Conservation (phyloP, 92 coral and sea anemone species). For the Actinostola sp. region DNA sequence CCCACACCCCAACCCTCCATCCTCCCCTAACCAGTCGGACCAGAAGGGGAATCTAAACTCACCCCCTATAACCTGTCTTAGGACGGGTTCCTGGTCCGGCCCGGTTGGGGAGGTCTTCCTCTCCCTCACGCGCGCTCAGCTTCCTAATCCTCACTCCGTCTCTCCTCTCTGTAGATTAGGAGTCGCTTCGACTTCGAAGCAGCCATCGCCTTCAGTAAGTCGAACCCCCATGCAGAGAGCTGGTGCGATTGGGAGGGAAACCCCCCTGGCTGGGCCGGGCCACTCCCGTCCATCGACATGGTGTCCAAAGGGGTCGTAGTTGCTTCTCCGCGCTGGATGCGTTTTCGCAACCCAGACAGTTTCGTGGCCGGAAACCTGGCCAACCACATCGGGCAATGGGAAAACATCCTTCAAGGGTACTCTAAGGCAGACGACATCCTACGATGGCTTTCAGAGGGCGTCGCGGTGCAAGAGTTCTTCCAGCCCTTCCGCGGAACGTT, state of each 20-base stretch:
- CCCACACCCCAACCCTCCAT: no score
- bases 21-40: no score
- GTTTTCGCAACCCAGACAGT: constrained; percentile 21
- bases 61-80: constrained; percentile 42
- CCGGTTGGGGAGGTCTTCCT: constrained; percentile 22
- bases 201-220: not conserved
- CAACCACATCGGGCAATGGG: not conserved
- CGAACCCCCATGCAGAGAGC: not conserved
- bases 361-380: constrained; percentile 43
- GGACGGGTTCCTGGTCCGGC: constrained; percentile 54
- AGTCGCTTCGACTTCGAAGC: not conserved
- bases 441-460: not conserved
- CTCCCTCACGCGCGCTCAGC: not conserved
- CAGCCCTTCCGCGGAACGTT: not conserved
- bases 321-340: constrained; percentile 22
- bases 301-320: constrained; percentile 20
- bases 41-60: constrained; percentile 33
- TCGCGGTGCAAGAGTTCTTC: not conserved
- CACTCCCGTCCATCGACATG: constrained; percentile 40
- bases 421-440: no score
- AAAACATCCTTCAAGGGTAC: not conserved
- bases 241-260: constrained; percentile 31
- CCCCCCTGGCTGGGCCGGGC: constrained; percentile 42
- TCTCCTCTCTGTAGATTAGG: not conserved
- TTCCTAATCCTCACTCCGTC: not conserved